A percentile compares a stretch with the other conserved stretches of the same genome.
phyloP scores from a whole-genome alignment of 2,113 vertebrate genomes.

The Corythaixoides concolor region DNA sequence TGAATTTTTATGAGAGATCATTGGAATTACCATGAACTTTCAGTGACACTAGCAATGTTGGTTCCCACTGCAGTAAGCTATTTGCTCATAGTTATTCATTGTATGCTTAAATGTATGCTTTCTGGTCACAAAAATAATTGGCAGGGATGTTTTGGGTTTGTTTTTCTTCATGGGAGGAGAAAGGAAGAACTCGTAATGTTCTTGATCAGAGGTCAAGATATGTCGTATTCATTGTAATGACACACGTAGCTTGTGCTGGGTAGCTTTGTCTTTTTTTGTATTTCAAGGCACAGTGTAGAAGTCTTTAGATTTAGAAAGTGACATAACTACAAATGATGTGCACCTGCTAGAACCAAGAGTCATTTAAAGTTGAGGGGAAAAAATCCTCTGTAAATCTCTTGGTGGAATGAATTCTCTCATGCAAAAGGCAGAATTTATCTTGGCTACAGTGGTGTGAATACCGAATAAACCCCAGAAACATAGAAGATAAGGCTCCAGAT shows the following conservation, averaged over 20 bases:
- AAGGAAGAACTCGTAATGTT: not conserved
- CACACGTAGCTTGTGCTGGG: not conserved
- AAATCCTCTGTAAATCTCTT: not conserved
- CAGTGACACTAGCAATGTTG: constrained; percentile 36
- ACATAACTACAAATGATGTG: not conserved
- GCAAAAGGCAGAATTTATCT: not conserved
- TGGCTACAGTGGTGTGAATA: not conserved
- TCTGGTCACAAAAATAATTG: constrained; percentile 54
- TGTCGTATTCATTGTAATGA: not conserved
- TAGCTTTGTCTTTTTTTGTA: constrained; percentile 13
- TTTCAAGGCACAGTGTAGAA: not conserved
- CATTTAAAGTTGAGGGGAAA: not conserved
- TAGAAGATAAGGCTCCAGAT: not conserved
- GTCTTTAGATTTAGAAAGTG: not conserved
- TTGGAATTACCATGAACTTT: constrained; percentile 60
- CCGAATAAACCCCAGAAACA: not conserved
- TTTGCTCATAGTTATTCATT: constrained; percentile 41
- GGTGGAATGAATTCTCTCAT: not conserved
- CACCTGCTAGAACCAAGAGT: not conserved
- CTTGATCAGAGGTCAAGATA: constrained; percentile 21
- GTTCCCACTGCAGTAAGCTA: constrained; percentile 22
- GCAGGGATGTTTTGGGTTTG: constrained; percentile 2
- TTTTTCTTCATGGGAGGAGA: constrained; percentile 42
- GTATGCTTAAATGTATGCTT: not conserved
- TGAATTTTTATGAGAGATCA: constrained; percentile 59